These are phyloP conservation scores for Goniozus legneri DNA, from an alignment of 1,140 invertebrate genomes.

Conservation along the genomic window DNA sequence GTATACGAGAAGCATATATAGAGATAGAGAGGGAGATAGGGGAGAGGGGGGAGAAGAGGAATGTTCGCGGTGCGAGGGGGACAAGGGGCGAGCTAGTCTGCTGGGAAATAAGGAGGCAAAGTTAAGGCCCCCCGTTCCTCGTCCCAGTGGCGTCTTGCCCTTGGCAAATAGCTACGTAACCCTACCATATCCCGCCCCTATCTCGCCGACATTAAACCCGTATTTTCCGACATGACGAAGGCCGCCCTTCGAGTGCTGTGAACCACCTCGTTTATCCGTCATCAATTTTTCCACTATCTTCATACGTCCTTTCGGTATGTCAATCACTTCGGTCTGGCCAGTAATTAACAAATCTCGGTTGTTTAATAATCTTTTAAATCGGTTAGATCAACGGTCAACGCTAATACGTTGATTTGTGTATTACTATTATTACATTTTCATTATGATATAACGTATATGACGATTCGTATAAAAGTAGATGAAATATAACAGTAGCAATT, in stretches of 20 bases:
- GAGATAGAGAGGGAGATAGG: slow-evolving; percentile 3
- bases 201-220: slow-evolving; percentile 19
- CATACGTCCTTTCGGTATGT: too few relatives aligned
- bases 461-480: too few relatives aligned
- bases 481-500: too few relatives aligned
- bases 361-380: too few relatives aligned
- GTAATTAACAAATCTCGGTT: too few relatives aligned
- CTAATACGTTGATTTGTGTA: too few relatives aligned
- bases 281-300: slow-evolving; percentile 18
- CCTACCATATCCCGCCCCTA: slow-evolving; percentile 30
- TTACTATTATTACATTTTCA: too few relatives aligned
- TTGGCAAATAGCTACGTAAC: slow-evolving; percentile 46
- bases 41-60: slow-evolving; percentile 28
- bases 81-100: slow-evolving; percentile 36
- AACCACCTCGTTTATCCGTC: slow-evolving; percentile 23
- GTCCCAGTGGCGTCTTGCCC: slow-evolving; percentile 27
- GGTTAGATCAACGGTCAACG: too few relatives aligned
- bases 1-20: slow-evolving; percentile 13
- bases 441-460: too few relatives aligned
- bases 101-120: slow-evolving; percentile 53
- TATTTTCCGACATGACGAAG: slow-evolving; percentile 21
- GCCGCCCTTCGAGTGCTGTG: slow-evolving; percentile 11
- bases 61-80: too few relatives aligned
- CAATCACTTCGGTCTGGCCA: too few relatives aligned
- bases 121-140: slow-evolving; percentile 33